Base-by-base conservation (phyloP, 2,888 invertebrate genomes). In the Papilio gigon region DNA sequence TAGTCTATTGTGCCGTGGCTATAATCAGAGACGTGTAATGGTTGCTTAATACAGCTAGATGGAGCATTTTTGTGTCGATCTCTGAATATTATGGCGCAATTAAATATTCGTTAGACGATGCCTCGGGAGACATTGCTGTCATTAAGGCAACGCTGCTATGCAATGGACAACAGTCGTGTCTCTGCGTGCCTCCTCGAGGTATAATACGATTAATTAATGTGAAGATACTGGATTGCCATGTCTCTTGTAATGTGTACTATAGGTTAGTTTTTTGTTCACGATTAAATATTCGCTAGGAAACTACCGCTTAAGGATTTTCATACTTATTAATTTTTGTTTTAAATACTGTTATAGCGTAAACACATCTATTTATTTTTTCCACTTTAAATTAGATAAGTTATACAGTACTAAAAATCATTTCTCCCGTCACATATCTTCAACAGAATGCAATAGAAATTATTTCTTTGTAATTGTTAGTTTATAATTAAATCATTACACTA, bases 51-150 rank as follows among this genome's bases (percentile, higher is more conserved):
- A 83, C 81, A 80, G 77, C 81, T 81, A 80, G 78, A 80, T 58
- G 35, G 37, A 76, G 73, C 72, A 78, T 77, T 77, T 78, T 78
- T 74, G 76, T 78, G 74, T 74, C 40, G 27, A 69, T 76, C 77
- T 81, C 75, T 76, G 80, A 83, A 85, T 84, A 83, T 85, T 86
- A 86, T 84, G 76, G 83, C 77, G 85, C 88, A 90, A 92, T 91
- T 90, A 90, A 88, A 88, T 90, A 87, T 88, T 89, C 89, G 90
- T 90, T 90, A 90, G 76, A 71, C 71, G 70, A 72, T 74, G 83
- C 82, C 83, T 74, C 80, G 80, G 82, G 84, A 81, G 80, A 78
- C 80, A 82, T 84, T 83, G 82, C 78, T 82, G 84, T 89, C 86
- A 90, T 90, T 90, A 88, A 77, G 80, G 80, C 81, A 82, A 82